These are phyloP conservation scores for Hydropotes inermis DNA, from an alignment of 2,113 vertebrate genomes.

Conservation along the genomic window DNA sequence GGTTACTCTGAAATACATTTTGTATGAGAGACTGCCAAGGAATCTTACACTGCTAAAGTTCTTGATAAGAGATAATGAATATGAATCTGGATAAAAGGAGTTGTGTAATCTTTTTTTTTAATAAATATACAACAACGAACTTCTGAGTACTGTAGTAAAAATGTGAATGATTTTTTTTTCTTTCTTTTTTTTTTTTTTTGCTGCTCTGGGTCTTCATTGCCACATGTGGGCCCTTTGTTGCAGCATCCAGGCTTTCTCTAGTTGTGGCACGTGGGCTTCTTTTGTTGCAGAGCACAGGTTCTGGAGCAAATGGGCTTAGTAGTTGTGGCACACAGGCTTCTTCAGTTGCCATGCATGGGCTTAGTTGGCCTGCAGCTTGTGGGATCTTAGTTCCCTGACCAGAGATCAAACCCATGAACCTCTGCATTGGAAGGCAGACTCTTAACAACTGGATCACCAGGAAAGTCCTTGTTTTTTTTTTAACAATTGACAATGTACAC, in stretches of 20 bases:
- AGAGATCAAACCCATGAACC: background rate
- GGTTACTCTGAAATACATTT: conserved; percentile 6
- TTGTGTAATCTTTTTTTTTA: conserved; percentile 35
- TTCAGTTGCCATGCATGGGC: background rate
- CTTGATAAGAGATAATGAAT: conserved; percentile 28
- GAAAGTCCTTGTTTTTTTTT: background rate
- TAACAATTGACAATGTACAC: background rate
- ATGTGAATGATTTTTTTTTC: background rate
- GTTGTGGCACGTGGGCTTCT: background rate
- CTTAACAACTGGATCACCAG: background rate
- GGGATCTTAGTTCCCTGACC: background rate
- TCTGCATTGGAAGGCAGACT: background rate
- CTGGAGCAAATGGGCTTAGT: background rate
- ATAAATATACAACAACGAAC: background rate
- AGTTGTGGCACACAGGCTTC: background rate
- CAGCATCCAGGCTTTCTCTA: background rate
- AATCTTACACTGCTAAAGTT: background rate
- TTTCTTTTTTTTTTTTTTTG: background rate
- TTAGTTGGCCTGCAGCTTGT: background rate
- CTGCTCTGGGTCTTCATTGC: background rate
- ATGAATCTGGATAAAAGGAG: conserved; percentile 48
- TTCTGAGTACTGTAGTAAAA: conserved; percentile 26
- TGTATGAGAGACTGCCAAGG: background rate
- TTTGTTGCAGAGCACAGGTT: background rate
- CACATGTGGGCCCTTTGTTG: background rate